A percentile compares a stretch with the other conserved stretches of the same genome.
Evolutionary conservation across 2,113 vertebrate genomes (phyloP).

Genomic region (Sander vitreus): DNA sequence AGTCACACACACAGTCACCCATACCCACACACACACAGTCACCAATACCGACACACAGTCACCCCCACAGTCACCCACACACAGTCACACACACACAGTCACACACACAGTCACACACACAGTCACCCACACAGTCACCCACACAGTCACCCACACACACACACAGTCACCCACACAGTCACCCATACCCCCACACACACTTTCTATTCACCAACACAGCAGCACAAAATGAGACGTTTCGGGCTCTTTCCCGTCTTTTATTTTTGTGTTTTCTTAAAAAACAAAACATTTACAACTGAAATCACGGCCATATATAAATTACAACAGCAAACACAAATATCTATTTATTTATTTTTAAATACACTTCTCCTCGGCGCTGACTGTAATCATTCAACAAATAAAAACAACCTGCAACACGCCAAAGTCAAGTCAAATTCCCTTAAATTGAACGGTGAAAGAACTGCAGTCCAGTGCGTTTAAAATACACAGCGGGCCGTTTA

Average conservation of each 20-base stretch:
- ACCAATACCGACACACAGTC: too few relatives aligned
- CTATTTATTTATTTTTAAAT: conserved; percentile 69
- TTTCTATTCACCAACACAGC: not conserved
- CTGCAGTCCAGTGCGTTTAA: conserved; percentile 17
- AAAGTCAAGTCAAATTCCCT: not conserved
- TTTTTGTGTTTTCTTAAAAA: conserved; percentile 72
- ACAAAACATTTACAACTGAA: conserved; percentile 79
- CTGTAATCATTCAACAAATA: conserved; percentile 4
- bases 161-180: too few relatives aligned
- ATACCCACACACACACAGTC: too few relatives aligned
- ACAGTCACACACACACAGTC: too few relatives aligned
- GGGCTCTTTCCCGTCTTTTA: conserved; percentile 49
- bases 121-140: too few relatives aligned
- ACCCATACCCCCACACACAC: too few relatives aligned
- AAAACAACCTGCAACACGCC: conserved; percentile 15
- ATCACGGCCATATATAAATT: conserved; percentile 83
- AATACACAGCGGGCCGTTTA: not conserved
- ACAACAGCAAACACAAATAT: conserved; percentile 82
- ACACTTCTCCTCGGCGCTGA: conserved; percentile 41
- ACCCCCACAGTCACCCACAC: too few relatives aligned
- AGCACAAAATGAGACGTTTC: not conserved
- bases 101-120: too few relatives aligned
- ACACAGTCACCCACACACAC: too few relatives aligned
- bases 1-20: too few relatives aligned
- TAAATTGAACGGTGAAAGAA: not conserved